These are phyloP conservation scores for Diadophis punctatus DNA, from an alignment of 2,113 vertebrate genomes.

Conservation along the genomic window DNA sequence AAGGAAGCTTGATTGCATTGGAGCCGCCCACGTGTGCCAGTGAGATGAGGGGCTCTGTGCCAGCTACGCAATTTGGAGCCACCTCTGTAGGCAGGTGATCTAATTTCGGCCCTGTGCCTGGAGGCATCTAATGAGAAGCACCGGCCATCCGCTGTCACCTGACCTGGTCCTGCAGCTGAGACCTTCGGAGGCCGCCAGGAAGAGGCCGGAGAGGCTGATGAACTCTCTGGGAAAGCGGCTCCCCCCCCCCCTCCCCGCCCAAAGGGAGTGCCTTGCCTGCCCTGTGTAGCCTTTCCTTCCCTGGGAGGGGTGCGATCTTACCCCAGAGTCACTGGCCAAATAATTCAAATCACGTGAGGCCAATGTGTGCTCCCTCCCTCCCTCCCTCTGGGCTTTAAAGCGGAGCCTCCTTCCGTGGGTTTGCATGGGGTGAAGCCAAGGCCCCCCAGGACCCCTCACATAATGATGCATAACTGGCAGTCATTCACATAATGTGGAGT, in stretches of 20 bases:
- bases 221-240: rapidly evolving
- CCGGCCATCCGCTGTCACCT: background rate
- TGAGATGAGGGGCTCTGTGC: background rate
- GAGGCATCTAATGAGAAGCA: background rate
- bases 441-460: background rate
- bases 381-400: background rate
- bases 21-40: constrained; percentile 9
- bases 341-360: background rate
- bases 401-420: background rate
- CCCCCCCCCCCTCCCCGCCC: background rate
- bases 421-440: background rate
- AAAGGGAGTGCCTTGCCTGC: background rate
- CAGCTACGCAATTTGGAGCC: background rate
- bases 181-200: background rate
- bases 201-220: rapidly evolving
- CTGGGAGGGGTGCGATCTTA: background rate
- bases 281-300: background rate
- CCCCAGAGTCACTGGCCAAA: background rate
- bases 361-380: background rate
- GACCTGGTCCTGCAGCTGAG: background rate
- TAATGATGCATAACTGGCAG: constrained; percentile 43
- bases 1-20: constrained; percentile 4
- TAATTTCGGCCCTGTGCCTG: background rate
- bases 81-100: background rate
- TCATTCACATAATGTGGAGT: constrained; percentile 15